Base-by-base conservation (phyloP, 2,113 vertebrate genomes). In the Calonectris borealis region DNA sequence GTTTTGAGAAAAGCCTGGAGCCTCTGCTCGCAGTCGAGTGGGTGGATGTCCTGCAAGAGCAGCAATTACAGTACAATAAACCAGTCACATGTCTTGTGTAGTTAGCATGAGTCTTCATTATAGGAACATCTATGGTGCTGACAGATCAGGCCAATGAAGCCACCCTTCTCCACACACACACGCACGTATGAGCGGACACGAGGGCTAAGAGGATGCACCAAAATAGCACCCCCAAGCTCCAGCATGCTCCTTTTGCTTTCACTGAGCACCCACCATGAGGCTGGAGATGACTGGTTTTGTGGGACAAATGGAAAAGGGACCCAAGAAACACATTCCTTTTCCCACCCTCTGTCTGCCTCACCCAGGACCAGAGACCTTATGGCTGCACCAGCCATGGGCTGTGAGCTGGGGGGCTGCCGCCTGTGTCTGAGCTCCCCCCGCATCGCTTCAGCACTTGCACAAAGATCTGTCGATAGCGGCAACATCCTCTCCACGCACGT, bases 11-110 rank as follows among this genome's bases (percentile, higher is more conserved):
- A 93, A 95, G 65, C 29, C 25, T 76, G 88, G n/a, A 91, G 70
- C 66, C 51, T 96, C 66, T 94, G 71, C 82, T 89, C 24, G 0
- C 40, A 76, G 70, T 66, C 2, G 2, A 65, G 95, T 93, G 86
- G 87, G 94, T 70, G 86, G 75, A 36, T 93, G 94, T 94, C 96
- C 95, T 91, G 78, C 70, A 97, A 97, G 66, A 90, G 71, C 89
- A 91, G 78, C 86, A 77, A 80, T 95, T 95, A 77, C 13, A 10
- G 71, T 64, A 52, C 54, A 90, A 89, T 85, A 93, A 97, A 90
- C 66, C 11, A 93, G 66, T 93, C 93, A 94, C 86, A 20, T 12
- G 62, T 73, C 94, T 96, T 77, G 51, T 87, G 89, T 85, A 80
- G 95, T 80, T 83, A 77, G 32, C 34, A 11, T 14, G 70, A 51